A percentile compares a stretch with the other conserved stretches of the same genome.
Evolutionary conservation across 2,797 vertebrate genomes (phyloP).

Genomic region (Odontamblyopus lacepedii): DNA sequence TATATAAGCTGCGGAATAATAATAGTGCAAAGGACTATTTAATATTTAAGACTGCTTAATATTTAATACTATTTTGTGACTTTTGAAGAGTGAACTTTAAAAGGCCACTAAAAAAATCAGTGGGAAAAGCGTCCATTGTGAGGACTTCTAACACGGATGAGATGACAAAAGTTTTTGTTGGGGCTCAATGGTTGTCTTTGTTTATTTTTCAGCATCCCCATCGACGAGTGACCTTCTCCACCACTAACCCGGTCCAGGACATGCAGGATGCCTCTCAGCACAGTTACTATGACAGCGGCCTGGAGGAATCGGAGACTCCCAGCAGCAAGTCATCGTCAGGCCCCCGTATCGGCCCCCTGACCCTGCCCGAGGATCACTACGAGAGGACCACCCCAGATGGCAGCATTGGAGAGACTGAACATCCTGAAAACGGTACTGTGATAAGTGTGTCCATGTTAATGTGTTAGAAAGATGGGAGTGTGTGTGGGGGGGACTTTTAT

Average conservation of each 20-base stretch:
- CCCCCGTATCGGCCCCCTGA: conserved; percentile 93
- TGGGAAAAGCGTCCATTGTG: background rate
- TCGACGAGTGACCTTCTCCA: conserved; percentile 98
- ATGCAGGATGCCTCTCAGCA: conserved; percentile 97
- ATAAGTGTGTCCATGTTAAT: conserved; percentile 45
- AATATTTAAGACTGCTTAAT: conserved; percentile 68
- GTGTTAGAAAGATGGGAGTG: conserved; percentile 25
- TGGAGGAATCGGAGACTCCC: conserved; percentile 98
- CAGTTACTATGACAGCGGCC: conserved; percentile 97
- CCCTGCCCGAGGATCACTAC: conserved; percentile 97
- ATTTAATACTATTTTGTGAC: conserved; percentile 67
- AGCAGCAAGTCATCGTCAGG: conserved; percentile 98
- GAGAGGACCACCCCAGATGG: conserved; percentile 98
- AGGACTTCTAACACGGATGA: background rate
- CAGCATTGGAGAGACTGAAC: conserved; percentile 98
- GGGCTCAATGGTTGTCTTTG: conserved; percentile 32
- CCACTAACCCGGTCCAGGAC: conserved; percentile 95
- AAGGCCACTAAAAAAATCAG: conserved; percentile 10
- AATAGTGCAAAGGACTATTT: conserved; percentile 50
- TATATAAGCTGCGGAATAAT: conserved; percentile 61
- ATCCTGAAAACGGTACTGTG: conserved; percentile 93
- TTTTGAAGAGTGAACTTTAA: conserved; percentile 59
- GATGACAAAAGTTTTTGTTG: conserved; percentile 5
- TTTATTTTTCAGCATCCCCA: conserved; percentile 87
- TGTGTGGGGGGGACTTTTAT: conserved; percentile 10